These are phyloP conservation scores for Parnassius apollo DNA, from an alignment of 2,888 invertebrate genomes.

Conservation along the genomic window DNA sequence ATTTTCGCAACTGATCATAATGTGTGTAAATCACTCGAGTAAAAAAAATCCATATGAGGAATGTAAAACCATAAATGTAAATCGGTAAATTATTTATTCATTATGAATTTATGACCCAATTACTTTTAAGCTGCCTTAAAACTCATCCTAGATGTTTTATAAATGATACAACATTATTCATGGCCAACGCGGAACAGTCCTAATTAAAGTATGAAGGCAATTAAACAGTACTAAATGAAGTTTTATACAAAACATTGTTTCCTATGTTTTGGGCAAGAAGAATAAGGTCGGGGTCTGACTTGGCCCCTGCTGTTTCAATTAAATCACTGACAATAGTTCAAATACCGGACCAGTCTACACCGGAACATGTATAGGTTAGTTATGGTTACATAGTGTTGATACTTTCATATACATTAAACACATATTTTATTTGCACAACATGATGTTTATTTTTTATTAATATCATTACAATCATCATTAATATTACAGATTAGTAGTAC, in stretches of 20 bases:
- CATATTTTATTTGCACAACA: too few relatives aligned
- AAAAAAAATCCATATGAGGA: too few relatives aligned
- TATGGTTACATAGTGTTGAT: conserved; percentile 48
- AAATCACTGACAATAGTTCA: conserved; percentile 78
- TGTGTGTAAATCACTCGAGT: too few relatives aligned
- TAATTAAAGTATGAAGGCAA: conserved; percentile 74
- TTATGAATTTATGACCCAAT: conserved; percentile 12
- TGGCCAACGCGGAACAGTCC: conserved; percentile 48
- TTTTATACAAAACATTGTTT: conserved; percentile 76
- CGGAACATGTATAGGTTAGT: conserved; percentile 63
- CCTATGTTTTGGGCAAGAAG: conserved; percentile 52
- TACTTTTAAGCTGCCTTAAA: conserved; percentile 9
- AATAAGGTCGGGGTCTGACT: conserved; percentile 49
- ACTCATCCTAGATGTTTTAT: conserved; percentile 46
- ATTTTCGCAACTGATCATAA: too few relatives aligned
- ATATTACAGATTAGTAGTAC: too few relatives aligned
- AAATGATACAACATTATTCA: conserved; percentile 66
- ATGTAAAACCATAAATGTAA: too few relatives aligned
- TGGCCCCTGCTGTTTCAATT: conserved; percentile 79
- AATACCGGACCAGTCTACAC: conserved; percentile 68
- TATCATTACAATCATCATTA: too few relatives aligned
- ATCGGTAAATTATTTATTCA: conserved; percentile 38
- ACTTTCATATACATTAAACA: conserved; percentile 31
- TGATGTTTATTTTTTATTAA: too few relatives aligned
- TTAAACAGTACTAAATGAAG: conserved; percentile 67